phyloP scores from a whole-genome alignment of 2,888 invertebrate genomes.

The Drosophila meridionalis region DNA sequence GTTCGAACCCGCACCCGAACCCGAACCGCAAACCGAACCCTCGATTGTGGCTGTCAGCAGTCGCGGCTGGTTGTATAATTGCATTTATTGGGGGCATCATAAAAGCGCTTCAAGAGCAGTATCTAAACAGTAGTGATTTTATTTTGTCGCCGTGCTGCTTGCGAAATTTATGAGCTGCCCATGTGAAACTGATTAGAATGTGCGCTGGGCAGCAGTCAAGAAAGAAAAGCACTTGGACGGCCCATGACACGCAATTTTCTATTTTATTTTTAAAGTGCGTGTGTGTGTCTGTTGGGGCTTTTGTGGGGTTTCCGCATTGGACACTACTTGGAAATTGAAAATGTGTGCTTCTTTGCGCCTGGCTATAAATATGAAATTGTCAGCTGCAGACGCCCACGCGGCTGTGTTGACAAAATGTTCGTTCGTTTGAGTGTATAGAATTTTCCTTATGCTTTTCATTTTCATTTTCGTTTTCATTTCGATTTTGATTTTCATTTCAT shows the following conservation, averaged over 20 bases:
- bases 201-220: constrained; percentile 2
- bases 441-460: constrained; percentile 24
- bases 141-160: constrained; percentile 59
- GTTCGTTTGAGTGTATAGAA: constrained; percentile 24
- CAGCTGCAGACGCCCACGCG: constrained; percentile 79
- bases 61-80: constrained; percentile 73
- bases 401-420: constrained; percentile 62
- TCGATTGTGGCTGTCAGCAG: constrained; percentile 1
- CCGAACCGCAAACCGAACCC: background rate
- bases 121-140: constrained; percentile 82
- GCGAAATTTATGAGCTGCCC: constrained; percentile 73
- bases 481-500: constrained; percentile 35
- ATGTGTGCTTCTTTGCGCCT: constrained; percentile 26
- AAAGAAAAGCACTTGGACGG: constrained; percentile 3
- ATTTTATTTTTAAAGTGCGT: constrained; percentile 45
- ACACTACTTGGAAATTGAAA: constrained; percentile 41
- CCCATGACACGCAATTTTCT: constrained; percentile 47
- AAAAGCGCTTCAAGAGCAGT: constrained; percentile 75
- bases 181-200: constrained; percentile 76
- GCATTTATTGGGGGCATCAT: constrained; percentile 74
- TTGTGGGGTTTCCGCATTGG: constrained; percentile 52
- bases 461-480: constrained; percentile 30
- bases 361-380: constrained; percentile 76
- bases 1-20: background rate
- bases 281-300: constrained; percentile 8